Percentiles rank a stretch among this genome's conserved stretches.
These are phyloP conservation scores for Macrocentrus cingulum DNA, from an alignment of 1,140 invertebrate species.

Conservation along the genomic window DNA sequence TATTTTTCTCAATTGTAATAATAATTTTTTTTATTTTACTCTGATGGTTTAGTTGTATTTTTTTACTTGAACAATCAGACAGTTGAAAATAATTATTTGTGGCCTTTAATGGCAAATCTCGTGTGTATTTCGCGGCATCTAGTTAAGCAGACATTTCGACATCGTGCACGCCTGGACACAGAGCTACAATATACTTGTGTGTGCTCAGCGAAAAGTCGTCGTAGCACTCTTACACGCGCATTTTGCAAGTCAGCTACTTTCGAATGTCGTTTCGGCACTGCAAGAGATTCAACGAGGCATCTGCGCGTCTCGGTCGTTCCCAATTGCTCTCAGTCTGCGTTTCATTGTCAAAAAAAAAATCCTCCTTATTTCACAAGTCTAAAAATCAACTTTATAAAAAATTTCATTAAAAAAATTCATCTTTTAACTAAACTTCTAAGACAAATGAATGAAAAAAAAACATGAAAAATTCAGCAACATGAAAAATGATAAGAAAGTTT, in stretches of 20 bases:
- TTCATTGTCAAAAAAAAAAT: constrained; percentile 1
- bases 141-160: constrained; percentile 7
- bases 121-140: neutral
- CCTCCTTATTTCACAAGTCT: no score
- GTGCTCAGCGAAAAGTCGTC: constrained; percentile 11
- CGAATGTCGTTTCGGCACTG: constrained; percentile 29
- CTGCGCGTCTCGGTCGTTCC: no score
- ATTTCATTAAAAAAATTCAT: no score
- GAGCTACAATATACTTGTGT: neutral
- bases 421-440: no score
- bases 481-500: no score
- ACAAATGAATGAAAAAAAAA: no score
- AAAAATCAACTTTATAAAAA: no score
- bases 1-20: no score
- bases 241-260: constrained; percentile 41
- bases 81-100: neutral
- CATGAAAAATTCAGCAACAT: no score
- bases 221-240: neutral
- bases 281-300: no score
- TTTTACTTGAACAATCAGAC: neutral
- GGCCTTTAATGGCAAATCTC: neutral
- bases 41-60: neutral
- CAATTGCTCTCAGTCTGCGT: no score
- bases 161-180: constrained; percentile 3
- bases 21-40: no score